Evolutionary conservation across 2,797 vertebrate genomes (phyloP).

Genomic region (Ptychobarbus kaznakovi): DNA sequence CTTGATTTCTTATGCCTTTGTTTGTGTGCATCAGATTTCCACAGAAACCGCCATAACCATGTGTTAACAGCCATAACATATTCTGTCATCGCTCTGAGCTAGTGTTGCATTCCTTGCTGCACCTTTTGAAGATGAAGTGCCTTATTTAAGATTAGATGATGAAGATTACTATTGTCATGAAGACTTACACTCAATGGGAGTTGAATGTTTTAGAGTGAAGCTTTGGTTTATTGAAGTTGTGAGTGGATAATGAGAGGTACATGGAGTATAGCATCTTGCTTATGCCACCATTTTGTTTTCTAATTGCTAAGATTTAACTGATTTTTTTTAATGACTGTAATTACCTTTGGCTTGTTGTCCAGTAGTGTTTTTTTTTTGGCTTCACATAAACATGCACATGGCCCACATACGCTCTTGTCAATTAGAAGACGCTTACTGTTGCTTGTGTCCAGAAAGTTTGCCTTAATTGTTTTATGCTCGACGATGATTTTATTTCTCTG

Average conservation of each 20-base stretch:
- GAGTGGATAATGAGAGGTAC: constrained; percentile 7
- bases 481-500: constrained; percentile 40
- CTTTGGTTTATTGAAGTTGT: not conserved
- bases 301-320: not conserved
- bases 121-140: constrained; percentile 63
- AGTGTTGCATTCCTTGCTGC: constrained; percentile 30
- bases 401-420: not conserved
- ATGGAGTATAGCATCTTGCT: not conserved
- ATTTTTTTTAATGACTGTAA: not conserved
- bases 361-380: constrained; percentile 11
- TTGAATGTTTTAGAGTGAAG: constrained; percentile 14
- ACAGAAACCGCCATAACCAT: constrained; percentile 34
- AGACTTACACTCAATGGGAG: constrained; percentile 19
- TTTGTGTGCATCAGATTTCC: constrained; percentile 10
- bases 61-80: constrained; percentile 32
- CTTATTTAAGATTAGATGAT: constrained; percentile 53
- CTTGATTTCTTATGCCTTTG: constrained; percentile 23
- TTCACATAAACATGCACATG: constrained; percentile 18
- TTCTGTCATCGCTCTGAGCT: constrained; percentile 14
- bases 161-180: constrained; percentile 17
- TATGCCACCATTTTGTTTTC: not conserved
- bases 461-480: constrained; percentile 62
- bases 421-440: constrained; percentile 55
- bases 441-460: constrained; percentile 47
- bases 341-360: constrained; percentile 20